A percentile compares a stretch with the other conserved stretches of the same genome.
Evolutionary conservation across 2,113 vertebrate genomes (phyloP).

Genomic region (Panthera tigris): DNA sequence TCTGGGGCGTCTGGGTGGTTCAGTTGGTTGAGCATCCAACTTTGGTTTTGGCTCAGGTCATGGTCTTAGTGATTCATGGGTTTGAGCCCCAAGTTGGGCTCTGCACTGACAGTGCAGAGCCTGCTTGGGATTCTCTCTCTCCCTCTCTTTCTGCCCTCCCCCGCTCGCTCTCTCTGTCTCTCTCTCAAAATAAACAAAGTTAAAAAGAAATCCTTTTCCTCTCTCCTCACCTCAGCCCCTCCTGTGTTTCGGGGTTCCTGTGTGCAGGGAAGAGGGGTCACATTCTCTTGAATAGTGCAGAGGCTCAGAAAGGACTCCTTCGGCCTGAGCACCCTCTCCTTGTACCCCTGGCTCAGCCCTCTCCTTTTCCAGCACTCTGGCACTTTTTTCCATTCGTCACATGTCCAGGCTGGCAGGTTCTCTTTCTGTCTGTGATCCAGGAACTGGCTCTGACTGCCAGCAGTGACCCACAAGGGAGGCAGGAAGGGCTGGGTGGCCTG

Average conservation of each 20-base stretch:
- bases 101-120: too few relatives aligned
- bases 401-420: not conserved
- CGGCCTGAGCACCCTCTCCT: fast-evolving
- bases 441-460: not conserved
- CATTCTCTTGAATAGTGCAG: not conserved
- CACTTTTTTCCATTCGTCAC: not conserved
- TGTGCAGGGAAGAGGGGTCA: not conserved
- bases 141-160: too few relatives aligned
- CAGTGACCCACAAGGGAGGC: not conserved
- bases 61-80: too few relatives aligned
- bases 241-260: not conserved
- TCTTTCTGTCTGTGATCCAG: not conserved
- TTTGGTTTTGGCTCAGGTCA: too few relatives aligned
- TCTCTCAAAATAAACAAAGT: too few relatives aligned
- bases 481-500: not conserved
- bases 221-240: too few relatives aligned
- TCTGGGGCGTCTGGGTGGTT: not conserved
- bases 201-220: not conserved
- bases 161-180: too few relatives aligned
- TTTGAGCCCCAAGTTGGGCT: too few relatives aligned
- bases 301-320: not conserved
- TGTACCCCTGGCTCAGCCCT: not conserved
- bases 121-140: too few relatives aligned
- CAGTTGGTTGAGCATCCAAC: too few relatives aligned
- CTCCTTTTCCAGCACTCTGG: not conserved